A percentile compares a stretch with the other conserved stretches of the same genome.
phyloP scores from a whole-genome alignment of 2,888 invertebrate genomes.

The Cataglyphis rosenhaueri region DNA sequence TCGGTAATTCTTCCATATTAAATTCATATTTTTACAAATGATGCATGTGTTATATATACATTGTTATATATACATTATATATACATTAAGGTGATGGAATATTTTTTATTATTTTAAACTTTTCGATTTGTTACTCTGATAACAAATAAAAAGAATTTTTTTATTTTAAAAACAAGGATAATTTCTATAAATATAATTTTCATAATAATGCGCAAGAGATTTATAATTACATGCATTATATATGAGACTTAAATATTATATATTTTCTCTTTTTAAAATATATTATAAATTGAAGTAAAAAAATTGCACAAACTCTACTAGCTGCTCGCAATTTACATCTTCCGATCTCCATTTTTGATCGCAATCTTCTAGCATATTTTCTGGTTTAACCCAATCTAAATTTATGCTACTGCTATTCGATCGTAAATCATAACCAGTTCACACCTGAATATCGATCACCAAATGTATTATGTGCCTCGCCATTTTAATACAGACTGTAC shows the following conservation, averaged over 20 bases:
- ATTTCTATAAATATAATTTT: not conserved
- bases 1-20: not conserved
- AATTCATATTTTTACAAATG: not conserved
- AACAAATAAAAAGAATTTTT: not conserved
- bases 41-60: not conserved
- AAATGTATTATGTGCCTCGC: conserved; percentile 21
- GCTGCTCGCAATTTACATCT: not conserved
- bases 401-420: not conserved
- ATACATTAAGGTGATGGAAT: too few species aligned
- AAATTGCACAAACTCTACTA: not conserved
- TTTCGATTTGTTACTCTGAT: not conserved
- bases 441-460: conserved; percentile 47
- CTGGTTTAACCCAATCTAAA: not conserved
- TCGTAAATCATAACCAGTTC: conserved; percentile 2
- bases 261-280: not conserved
- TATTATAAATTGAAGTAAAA: not conserved
- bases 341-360: not conserved
- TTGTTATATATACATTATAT: too few species aligned
- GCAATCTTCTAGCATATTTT: not conserved
- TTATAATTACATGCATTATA: not conserved
- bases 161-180: not conserved
- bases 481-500: conserved; percentile 17
- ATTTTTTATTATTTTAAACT: not conserved
- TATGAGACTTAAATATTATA: not conserved
- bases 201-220: not conserved